These are phyloP conservation scores for Nowickia ferox DNA, from an alignment of 2,888 invertebrate species.

Conservation along the genomic window DNA sequence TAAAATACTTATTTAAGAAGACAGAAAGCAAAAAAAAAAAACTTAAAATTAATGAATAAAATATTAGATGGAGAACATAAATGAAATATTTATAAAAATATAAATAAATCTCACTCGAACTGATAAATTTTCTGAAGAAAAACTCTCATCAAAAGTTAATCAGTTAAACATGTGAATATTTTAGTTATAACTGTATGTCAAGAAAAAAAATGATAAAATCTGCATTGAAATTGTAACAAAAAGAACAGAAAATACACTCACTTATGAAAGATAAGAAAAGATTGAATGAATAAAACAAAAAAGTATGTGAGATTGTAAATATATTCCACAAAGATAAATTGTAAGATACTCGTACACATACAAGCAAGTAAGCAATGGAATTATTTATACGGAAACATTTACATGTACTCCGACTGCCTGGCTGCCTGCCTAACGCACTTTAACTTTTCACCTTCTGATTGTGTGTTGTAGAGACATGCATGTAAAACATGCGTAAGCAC, in stretches of 20 bases:
- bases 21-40: neutral
- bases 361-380: neutral
- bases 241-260: neutral
- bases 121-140: constrained; percentile 20
- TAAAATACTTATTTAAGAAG: neutral
- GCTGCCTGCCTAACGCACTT: neutral
- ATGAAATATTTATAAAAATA: constrained; percentile 45
- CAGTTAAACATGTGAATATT: neutral
- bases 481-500: constrained; percentile 30
- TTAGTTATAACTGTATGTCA: neutral
- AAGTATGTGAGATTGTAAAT: neutral
- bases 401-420: neutral
- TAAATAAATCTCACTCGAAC: neutral
- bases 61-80: constrained; percentile 28
- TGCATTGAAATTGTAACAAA: constrained; percentile 5
- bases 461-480: constrained; percentile 10
- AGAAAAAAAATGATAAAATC: constrained; percentile 4
- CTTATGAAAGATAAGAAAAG: neutral
- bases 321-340: neutral
- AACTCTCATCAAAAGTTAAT: neutral
- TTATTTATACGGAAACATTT: no score
- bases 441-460: neutral
- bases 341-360: neutral
- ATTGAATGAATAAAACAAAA: neutral
- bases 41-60: constrained; percentile 31